Evolutionary conservation across 2,797 vertebrate genomes (phyloP).

Genomic region (Pempheris klunzingeri): DNA sequence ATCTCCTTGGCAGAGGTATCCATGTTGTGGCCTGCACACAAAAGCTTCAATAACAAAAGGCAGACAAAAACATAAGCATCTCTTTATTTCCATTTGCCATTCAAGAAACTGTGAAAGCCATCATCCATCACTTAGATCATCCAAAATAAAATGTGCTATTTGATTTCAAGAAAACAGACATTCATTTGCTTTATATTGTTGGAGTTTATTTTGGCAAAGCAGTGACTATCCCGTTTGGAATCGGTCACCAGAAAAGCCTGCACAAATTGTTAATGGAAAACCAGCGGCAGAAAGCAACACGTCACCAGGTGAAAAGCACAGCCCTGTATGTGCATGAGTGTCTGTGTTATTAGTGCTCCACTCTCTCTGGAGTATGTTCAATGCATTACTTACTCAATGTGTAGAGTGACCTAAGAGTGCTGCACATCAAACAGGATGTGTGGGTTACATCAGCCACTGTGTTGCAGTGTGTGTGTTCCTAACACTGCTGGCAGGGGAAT

Average conservation of each 20-base stretch:
- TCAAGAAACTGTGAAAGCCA: constrained; percentile 75
- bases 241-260: constrained; percentile 84
- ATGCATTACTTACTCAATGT: constrained; percentile 73
- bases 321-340: constrained; percentile 68
- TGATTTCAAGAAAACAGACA: constrained; percentile 70
- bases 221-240: constrained; percentile 79
- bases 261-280: constrained; percentile 79
- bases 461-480: constrained; percentile 50
- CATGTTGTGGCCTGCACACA: neutral
- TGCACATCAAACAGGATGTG: constrained; percentile 60
- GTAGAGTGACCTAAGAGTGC: constrained; percentile 53
- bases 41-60: constrained; percentile 48
- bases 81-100: constrained; percentile 79
- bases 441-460: constrained; percentile 53
- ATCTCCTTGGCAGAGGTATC: no score
- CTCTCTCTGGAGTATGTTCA: constrained; percentile 65
- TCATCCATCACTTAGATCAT: constrained; percentile 46
- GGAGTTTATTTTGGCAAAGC: constrained; percentile 94
- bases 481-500: constrained; percentile 63
- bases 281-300: constrained; percentile 83
- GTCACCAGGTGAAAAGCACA: constrained; percentile 76
- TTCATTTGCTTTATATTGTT: constrained; percentile 84
- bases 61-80: constrained; percentile 72
- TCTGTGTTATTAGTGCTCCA: constrained; percentile 52
- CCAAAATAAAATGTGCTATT: constrained; percentile 70